Evolutionary conservation across 2,797 vertebrate species (phyloP), one percentile per base, ranked within the genome.

Genomic region (Spea hammondii): DNA sequence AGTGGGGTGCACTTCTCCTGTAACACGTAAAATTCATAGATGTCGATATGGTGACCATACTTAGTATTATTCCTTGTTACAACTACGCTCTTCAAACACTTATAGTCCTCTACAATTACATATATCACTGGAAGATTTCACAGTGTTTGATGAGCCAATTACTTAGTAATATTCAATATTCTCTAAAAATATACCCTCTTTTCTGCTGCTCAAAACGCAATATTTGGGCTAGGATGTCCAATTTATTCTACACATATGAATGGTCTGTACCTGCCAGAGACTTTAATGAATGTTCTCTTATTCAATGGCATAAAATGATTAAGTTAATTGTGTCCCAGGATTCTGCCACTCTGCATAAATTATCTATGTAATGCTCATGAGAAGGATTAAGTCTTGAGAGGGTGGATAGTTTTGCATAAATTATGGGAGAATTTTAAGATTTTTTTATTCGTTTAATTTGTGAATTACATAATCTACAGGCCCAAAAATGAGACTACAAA

Each of bases 281-380:
- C 74, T 77, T 72, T 76, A 81, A 81, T 81, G 74, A 81, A 81
- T 81, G 74, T 74, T 81, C 74, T 72, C 68, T 81, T 76, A 81
- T 81, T 77, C 69, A 64, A 57, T 81, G 79, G 79, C 79, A 81
- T 81, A 81, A 80, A 81, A 81, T 81, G 79, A 81, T 81, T 81
- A 81, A 81, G 79, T 81, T 81, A 81, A 81, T 81, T 81, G 79
- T 81, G 79, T 81, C 79, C 79, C 79, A 81, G 74, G 79, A 81
- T 81, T 77, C 79, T 77, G 79, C 79, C 74, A 81, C 79, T 81
- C 79, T 81, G 79, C 79, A 81, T 81, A 81, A 76, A 81, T 81
- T 81, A 81, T 76, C 74, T 77, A 81, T 54, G 79, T 64, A 81
- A 81, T 72, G 74, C 79, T 76, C 79, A 77, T 32, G 79, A 81